phyloP scores from a whole-genome alignment of 2,113 vertebrate species.

The Oreochromis tanganicae region DNA sequence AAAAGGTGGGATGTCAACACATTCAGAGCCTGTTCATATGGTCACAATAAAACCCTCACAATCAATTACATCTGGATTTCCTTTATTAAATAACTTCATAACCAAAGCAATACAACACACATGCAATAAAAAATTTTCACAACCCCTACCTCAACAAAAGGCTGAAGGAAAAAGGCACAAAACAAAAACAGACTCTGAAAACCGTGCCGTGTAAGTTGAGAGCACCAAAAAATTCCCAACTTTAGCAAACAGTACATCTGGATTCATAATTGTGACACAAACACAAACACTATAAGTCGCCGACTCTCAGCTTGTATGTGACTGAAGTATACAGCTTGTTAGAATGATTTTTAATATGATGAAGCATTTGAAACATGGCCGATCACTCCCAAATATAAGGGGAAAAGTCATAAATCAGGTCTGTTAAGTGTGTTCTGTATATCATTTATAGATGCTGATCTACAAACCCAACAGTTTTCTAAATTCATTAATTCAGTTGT shows the following conservation, averaged over 20 bases:
- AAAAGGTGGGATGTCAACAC: not conserved
- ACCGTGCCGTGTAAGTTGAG: not conserved
- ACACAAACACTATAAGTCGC: not conserved
- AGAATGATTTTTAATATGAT: not conserved
- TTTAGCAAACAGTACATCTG: not conserved
- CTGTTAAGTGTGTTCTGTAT: not conserved
- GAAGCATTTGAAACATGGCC: not conserved
- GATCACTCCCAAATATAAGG: not conserved
- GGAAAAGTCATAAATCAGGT: not conserved
- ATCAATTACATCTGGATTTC: not conserved
- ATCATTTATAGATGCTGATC: not conserved
- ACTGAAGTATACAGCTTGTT: not conserved
- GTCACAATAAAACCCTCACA: not conserved
- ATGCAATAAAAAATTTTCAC: not conserved
- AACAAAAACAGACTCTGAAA: not conserved
- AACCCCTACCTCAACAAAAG: not conserved
- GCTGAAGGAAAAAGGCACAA: not conserved
- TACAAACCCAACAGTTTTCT: not conserved
- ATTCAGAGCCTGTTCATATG: not conserved
- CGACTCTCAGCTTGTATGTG: not conserved
- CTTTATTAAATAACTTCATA: not conserved
- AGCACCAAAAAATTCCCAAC: not conserved
- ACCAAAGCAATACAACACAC: not conserved
- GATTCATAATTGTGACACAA: not conserved
- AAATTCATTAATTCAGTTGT: not conserved